A percentile compares a stretch with the other conserved stretches of the same genome.
Evolutionary conservation across 2,113 vertebrate species (phyloP).

Genomic region (Mesembrinibis cayennensis): DNA sequence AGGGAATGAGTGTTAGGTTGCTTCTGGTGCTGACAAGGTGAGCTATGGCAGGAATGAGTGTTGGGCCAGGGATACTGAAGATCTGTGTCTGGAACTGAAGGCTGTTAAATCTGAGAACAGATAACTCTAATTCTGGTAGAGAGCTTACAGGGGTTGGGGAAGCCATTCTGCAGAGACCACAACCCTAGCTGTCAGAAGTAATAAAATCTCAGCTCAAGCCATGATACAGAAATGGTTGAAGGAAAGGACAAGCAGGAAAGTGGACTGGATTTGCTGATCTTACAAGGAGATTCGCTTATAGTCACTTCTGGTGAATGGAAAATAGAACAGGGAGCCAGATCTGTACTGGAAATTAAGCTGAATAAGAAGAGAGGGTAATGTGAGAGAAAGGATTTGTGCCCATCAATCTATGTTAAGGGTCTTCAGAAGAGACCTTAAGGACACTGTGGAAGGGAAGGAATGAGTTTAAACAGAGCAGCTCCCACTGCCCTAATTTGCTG

Average conservation of each 20-base stretch:
- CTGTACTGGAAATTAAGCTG: not conserved
- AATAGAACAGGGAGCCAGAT: not conserved
- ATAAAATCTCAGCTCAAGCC: not conserved
- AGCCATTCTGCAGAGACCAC: conserved; percentile 12
- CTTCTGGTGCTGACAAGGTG: not conserved
- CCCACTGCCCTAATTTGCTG: not conserved
- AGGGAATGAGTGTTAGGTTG: not conserved
- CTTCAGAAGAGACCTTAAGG: not conserved
- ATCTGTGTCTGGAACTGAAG: not conserved
- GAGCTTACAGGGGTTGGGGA: not conserved
- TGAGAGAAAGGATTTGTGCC: not conserved
- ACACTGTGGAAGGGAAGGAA: not conserved
- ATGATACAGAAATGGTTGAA: not conserved
- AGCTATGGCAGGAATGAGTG: not conserved
- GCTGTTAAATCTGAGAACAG: conserved; percentile 11
- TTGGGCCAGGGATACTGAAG: not conserved
- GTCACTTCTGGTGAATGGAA: not conserved
- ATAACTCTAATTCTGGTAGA: not conserved
- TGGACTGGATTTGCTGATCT: conserved; percentile 13
- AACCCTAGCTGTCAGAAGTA: conserved; percentile 3
- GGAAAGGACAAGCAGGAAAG: not conserved
- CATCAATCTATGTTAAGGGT: not conserved
- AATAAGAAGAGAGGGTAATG: not conserved
- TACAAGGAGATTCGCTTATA: not conserved
- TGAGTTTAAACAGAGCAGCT: not conserved